Base-by-base conservation (phyloP, 2,888 invertebrate genomes). In the Ophion obscuratus region DNA sequence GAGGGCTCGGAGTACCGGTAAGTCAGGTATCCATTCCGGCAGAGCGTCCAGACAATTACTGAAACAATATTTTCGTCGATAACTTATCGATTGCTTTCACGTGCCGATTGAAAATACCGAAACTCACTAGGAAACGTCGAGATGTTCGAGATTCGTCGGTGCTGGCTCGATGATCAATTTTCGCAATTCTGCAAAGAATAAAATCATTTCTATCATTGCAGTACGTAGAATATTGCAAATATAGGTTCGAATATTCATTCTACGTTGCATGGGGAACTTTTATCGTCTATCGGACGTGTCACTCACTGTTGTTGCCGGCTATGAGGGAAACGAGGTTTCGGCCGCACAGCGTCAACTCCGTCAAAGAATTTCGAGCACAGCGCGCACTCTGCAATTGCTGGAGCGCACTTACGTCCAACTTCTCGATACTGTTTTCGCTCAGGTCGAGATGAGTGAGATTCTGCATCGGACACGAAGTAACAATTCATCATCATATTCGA, bases 401-500 rank as follows among this genome's bases (percentile, higher is more conserved):
- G 77, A 98, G 95, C 3, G 98, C 97, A 76, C 97, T 96, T 89
- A 98, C 95, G 91, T 98, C 97, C 91, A 98, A 94, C 89, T 96
- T 96, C 93, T 97, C 97, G 89, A 98, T 97, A 88, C 96, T 96
- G 92, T 98, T 98, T 94, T 97, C 97, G 88, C 97, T 97, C 76
- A 98, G 96, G 92, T 98, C 98, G 92, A 98, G 94, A 89, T 97
- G 97, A 68, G 97, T 97, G 88, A 98, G 94, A 93, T 97, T 97
- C 97, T 97, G 95, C 10, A 36, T 36, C 10, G 40, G 88, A 87
- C 10, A 62, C 70, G 80, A 78, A 86, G 61, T 47, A 77, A 73
- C 24, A n/a, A 14, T 14, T 61, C 40, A 47, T 61, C 47, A 57
- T 53, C 62, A 44, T 31, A 14, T 53, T 53, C 14, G 11, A 47